Evolutionary conservation across 2,888 invertebrate genomes (phyloP).

Genomic region (Pandemis heparana): DNA sequence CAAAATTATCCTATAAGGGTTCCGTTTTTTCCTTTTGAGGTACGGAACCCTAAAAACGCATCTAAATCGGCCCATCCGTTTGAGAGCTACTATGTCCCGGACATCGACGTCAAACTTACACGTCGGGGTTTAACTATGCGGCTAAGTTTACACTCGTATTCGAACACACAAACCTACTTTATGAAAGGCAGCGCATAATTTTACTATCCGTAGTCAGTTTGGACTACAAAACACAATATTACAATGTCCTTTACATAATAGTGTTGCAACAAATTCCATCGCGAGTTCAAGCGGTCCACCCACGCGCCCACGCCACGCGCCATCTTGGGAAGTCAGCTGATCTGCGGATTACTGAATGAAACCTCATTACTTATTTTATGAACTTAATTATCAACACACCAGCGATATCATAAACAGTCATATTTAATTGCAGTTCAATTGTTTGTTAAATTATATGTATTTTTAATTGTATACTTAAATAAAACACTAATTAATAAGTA

Average conservation of each 20-base stretch:
- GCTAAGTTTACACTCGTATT: background rate
- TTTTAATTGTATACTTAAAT: too few species aligned
- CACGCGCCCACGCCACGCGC: conserved; percentile 32
- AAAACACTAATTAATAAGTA: too few species aligned
- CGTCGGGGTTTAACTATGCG: too few species aligned
- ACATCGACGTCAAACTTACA: too few species aligned
- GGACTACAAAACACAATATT: background rate
- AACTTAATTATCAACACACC: too few species aligned
- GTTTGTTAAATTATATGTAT: too few species aligned
- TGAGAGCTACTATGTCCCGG: too few species aligned
- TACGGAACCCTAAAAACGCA: too few species aligned
- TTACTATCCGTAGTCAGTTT: background rate
- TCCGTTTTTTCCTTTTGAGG: too few species aligned
- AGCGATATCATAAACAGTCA: background rate
- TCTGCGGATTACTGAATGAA: background rate
- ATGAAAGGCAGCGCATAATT: background rate
- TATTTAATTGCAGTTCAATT: too few species aligned
- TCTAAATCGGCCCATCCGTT: too few species aligned
- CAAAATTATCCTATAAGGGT: too few species aligned
- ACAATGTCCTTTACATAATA: conserved; percentile 4
- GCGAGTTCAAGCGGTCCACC: conserved; percentile 21
- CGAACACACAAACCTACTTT: background rate
- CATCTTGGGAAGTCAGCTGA: conserved; percentile 23
- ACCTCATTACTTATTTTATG: background rate
- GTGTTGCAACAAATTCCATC: conserved; percentile 10